Conservation (phyloP, 2,797 vertebrate species). For the Fistularia tabacaria region DNA sequence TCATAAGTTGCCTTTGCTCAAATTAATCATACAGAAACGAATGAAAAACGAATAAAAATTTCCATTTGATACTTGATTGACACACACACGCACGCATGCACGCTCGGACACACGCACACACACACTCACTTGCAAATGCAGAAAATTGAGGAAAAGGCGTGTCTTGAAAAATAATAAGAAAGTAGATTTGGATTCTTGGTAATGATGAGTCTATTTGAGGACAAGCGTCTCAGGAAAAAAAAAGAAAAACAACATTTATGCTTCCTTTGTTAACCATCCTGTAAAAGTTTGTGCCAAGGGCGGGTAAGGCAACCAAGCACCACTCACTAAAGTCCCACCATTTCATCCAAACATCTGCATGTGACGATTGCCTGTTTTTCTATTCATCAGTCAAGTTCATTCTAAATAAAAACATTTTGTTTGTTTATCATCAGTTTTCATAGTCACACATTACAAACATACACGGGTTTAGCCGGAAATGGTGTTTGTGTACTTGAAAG, state of each 20-base stretch:
- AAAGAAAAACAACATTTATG: conserved; percentile 54
- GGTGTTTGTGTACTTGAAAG: neutral
- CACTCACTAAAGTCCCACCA: conserved; percentile 29
- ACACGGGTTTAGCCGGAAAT: conserved; percentile 14
- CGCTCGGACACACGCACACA: conserved; percentile 27
- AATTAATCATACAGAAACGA: too few species aligned
- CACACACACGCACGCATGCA: conserved; percentile 27
- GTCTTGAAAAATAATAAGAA: conserved; percentile 45
- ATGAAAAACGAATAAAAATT: too few species aligned
- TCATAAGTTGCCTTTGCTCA: too few species aligned
- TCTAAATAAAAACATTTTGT: conserved; percentile 9
- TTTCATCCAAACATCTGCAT: conserved; percentile 48
- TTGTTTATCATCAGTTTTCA: neutral
- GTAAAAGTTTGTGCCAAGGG: conserved; percentile 53
- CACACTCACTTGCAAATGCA: conserved; percentile 13
- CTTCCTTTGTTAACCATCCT: conserved; percentile 37
- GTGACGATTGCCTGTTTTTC: conserved; percentile 31
- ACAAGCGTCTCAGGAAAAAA: conserved; percentile 29
- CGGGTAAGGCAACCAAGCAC: conserved; percentile 42
- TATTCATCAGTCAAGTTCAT: conserved; percentile 44
- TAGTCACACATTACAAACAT: conserved; percentile 26
- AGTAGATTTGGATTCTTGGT: conserved; percentile 48
- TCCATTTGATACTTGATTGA: conserved; percentile 53
- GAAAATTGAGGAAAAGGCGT: conserved; percentile 37
- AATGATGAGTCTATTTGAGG: conserved; percentile 59